Conservation (phyloP, 2,797 vertebrate genomes). For the Dendrocincla fuliginosa region DNA sequence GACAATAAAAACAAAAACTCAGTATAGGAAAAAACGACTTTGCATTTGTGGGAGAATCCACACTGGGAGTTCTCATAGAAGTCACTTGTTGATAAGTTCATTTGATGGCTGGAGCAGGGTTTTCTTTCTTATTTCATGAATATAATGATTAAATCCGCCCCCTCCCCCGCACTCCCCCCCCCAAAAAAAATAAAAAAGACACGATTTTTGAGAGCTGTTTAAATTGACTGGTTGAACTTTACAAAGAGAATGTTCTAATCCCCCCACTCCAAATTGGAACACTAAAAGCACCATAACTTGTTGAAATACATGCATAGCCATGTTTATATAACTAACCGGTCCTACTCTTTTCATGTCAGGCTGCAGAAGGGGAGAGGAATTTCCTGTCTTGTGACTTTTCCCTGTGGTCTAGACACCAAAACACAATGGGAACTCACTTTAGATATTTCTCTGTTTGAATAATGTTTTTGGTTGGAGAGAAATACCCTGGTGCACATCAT, state of each 20-base stretch:
- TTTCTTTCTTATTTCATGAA: not conserved
- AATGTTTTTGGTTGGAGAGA: constrained; percentile 1
- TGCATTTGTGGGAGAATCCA: not conserved
- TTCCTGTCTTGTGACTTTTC: constrained; percentile 59
- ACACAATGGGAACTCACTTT: constrained; percentile 20
- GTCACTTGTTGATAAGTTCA: not conserved
- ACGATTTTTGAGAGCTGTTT: not conserved
- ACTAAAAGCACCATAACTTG: not conserved
- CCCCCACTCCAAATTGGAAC: not conserved
- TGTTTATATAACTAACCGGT: not conserved
- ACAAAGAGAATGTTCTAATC: not conserved
- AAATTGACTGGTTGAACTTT: not conserved
- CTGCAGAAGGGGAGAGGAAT: constrained; percentile 26
- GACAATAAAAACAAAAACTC: not conserved
- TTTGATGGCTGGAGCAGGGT: not conserved
- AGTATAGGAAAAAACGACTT: not conserved
- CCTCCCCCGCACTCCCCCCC: too few relatives aligned
- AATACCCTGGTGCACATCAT: not conserved
- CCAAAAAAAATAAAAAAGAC: not conserved
- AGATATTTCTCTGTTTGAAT: not conserved
- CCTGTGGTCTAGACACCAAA: constrained; percentile 47
- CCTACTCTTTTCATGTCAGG: not conserved
- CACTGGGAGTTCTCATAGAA: not conserved
- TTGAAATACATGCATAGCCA: not conserved
- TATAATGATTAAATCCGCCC: not conserved